phyloP scores from a whole-genome alignment of 30 jellyfish, hydroid and myxozoan genomes.

The Cassiopea xamachana region DNA sequence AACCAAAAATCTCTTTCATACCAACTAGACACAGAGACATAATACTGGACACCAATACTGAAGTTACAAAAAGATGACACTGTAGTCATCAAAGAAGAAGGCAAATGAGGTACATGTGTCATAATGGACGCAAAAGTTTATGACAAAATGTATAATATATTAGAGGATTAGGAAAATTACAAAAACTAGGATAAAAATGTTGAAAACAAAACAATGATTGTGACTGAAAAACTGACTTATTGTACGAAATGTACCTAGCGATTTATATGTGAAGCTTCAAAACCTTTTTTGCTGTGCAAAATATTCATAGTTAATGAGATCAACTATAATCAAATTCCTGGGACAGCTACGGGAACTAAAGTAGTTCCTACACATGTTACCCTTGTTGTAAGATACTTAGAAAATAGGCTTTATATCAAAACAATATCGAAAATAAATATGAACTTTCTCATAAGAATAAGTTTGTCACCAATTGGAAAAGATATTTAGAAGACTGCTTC shows the following conservation, averaged over 20 bases:
- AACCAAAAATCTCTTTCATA: no score
- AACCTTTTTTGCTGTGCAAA: background rate
- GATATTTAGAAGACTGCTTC: slow-evolving; percentile 47
- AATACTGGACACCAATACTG: no score
- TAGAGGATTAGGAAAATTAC: no score
- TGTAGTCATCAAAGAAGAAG: no score
- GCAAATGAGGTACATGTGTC: no score
- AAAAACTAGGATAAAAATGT: no score
- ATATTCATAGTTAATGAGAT: background rate
- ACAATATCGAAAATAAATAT: background rate
- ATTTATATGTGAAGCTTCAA: background rate
- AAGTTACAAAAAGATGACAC: no score
- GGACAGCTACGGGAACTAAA: slow-evolving; percentile 26
- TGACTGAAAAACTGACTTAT: no score
- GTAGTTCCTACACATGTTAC: slow-evolving; percentile 23
- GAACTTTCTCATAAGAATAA: background rate
- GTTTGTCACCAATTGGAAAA: slow-evolving; percentile 1
- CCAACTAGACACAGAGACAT: no score
- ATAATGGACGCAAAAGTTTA: no score
- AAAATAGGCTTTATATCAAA: background rate
- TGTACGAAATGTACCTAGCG: slow-evolving; percentile 3
- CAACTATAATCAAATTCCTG: background rate
- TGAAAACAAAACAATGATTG: no score
- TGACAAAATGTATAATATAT: no score
- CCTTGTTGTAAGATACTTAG: slow-evolving; percentile 26